phyloP scores from a whole-genome alignment of 2,797 vertebrate genomes.

The Tympanoctomys barrerae region DNA sequence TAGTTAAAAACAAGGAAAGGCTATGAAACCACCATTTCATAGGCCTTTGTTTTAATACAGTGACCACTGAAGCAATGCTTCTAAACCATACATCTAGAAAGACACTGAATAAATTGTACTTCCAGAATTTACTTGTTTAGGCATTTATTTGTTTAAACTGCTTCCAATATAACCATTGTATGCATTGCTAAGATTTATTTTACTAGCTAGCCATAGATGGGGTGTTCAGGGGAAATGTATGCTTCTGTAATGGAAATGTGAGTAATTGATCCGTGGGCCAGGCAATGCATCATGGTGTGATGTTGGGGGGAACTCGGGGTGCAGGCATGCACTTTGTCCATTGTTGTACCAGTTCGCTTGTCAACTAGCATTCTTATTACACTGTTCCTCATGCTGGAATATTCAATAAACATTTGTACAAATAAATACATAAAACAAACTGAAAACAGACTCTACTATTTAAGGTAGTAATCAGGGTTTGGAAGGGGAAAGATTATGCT shows the following conservation, averaged over 20 bases:
- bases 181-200: slow-evolving; percentile 3
- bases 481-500: neutral
- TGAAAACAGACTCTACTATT: neutral
- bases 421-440: neutral
- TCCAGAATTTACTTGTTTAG: neutral
- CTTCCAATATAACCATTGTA: neutral
- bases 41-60: neutral
- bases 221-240: neutral
- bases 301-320: neutral
- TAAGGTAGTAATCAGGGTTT: neutral
- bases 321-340: neutral
- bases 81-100: neutral
- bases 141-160: neutral
- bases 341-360: too few species aligned
- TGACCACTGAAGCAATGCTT: neutral
- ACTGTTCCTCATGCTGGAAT: neutral
- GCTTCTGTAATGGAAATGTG: neutral
- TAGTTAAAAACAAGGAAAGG: neutral
- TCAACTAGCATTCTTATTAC: neutral
- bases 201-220: neutral
- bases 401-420: neutral
- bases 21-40: neutral
- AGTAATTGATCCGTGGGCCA: neutral
- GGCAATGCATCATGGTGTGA: neutral
- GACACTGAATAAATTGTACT: neutral